These are phyloP conservation scores for Lapara coniferarum DNA, from an alignment of 2,888 invertebrate species.

Conservation along the genomic window DNA sequence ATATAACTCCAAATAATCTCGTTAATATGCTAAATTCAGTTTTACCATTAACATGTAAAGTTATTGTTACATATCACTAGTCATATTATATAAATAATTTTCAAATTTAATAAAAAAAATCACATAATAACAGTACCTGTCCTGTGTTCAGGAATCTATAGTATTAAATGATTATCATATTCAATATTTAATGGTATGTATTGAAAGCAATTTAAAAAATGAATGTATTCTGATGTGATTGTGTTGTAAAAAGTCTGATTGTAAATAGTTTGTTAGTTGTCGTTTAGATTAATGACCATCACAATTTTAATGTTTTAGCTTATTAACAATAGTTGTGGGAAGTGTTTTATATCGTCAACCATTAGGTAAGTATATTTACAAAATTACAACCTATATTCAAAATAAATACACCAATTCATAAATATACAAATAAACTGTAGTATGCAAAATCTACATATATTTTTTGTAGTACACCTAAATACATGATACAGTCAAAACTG, in stretches of 20 bases:
- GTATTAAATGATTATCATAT: conserved; percentile 52
- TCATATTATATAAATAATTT: conserved; percentile 71
- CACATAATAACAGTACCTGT: conserved; percentile 77
- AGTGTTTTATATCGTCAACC: conserved; percentile 40
- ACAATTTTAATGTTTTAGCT: conserved; percentile 56
- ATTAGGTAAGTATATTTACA: background rate
- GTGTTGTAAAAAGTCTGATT: conserved; percentile 71
- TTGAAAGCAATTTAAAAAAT: conserved; percentile 27
- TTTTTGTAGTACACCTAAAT: background rate
- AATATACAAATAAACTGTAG: too few species aligned
- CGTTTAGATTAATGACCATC: conserved; percentile 53
- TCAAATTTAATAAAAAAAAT: conserved; percentile 57
- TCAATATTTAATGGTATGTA: conserved; percentile 28
- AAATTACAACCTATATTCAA: background rate
- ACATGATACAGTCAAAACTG: background rate
- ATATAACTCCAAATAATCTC: conserved; percentile 42
- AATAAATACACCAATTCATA: too few species aligned
- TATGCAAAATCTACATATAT: too few species aligned
- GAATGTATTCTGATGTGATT: conserved; percentile 32
- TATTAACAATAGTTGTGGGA: conserved; percentile 33
- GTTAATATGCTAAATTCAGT: conserved; percentile 42
- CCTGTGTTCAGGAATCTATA: conserved; percentile 77
- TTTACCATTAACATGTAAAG: conserved; percentile 74
- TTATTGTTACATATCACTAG: conserved; percentile 83
- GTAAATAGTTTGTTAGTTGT: conserved; percentile 61